A percentile compares a stretch with the other conserved stretches of the same genome.
These are phyloP conservation scores for Astropecten irregularis DNA, from an alignment of 53 echinoderm and acorn worm species.

Conservation along the genomic window DNA sequence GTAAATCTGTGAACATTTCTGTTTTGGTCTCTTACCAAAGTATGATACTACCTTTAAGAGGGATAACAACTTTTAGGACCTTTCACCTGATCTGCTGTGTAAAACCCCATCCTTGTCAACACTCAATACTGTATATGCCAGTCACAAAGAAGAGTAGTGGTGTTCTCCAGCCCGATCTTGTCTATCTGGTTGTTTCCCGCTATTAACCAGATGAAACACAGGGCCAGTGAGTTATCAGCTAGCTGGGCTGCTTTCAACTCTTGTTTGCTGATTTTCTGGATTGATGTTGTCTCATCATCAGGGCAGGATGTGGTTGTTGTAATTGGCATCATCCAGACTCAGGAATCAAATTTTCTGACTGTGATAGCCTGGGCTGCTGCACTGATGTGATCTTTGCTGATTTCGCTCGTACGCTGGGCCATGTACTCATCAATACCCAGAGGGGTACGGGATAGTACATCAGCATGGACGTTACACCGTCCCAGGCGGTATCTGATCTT, in stretches of 20 bases:
- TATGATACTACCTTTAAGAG: too few relatives aligned
- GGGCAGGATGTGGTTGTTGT: conserved; percentile 9
- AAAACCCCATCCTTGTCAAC: conserved; percentile 45
- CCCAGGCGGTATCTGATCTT: conserved; percentile 50
- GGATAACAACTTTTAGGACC: conserved; percentile 36
- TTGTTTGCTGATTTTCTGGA: not conserved
- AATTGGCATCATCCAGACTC: not conserved
- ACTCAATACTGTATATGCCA: conserved; percentile 50
- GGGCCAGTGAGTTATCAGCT: conserved; percentile 32
- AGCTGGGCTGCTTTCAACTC: conserved; percentile 50
- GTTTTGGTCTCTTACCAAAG: too few relatives aligned
- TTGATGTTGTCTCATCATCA: conserved; percentile 9
- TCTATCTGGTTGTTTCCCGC: not conserved
- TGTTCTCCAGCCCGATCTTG: not conserved
- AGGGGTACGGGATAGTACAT: conserved; percentile 19
- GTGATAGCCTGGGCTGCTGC: too few relatives aligned
- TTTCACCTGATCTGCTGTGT: not conserved
- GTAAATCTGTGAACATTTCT: too few relatives aligned
- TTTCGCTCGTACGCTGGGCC: not conserved
- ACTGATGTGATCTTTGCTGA: not conserved
- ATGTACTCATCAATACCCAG: not conserved
- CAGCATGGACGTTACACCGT: conserved; percentile 30
- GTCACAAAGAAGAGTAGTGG: conserved; percentile 25
- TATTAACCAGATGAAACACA: conserved; percentile 1
- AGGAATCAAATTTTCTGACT: too few relatives aligned